These are phyloP conservation scores for Liparis tanakae DNA, from an alignment of 2,797 vertebrate genomes.

Conservation along the genomic window DNA sequence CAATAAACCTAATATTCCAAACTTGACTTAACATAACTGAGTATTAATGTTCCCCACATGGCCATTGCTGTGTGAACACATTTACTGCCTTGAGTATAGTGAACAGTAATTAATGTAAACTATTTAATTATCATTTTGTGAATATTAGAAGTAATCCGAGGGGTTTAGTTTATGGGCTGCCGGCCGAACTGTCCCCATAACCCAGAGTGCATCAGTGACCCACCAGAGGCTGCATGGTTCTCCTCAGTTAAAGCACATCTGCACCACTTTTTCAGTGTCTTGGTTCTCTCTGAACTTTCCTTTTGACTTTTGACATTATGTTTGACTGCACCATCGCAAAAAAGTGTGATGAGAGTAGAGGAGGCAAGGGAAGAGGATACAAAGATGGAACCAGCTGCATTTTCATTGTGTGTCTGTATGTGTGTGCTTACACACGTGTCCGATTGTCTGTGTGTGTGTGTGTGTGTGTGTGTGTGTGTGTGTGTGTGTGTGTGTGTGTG, in stretches of 20 bases:
- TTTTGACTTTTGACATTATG: neutral
- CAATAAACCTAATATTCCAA: neutral
- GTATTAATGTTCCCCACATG: neutral
- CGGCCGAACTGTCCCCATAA: neutral
- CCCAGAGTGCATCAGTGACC: neutral
- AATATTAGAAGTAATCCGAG: conserved; percentile 36
- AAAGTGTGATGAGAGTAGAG: neutral
- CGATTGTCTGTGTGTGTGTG: too few relatives aligned
- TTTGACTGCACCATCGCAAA: neutral
- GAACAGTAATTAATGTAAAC: neutral
- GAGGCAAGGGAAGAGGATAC: neutral
- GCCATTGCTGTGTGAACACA: neutral
- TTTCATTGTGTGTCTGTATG: too few relatives aligned
- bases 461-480: too few relatives aligned
- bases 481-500: neutral
- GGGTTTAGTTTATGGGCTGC: neutral
- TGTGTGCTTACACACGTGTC: too few relatives aligned
- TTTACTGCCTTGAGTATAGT: neutral
- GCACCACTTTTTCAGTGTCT: neutral
- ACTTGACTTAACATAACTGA: neutral
- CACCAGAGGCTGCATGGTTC: neutral
- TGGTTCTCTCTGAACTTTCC: neutral
- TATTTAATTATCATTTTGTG: neutral
- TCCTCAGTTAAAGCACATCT: neutral
- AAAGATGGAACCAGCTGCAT: neutral